Percentiles rank a stretch among this genome's conserved stretches.
Conservation (phyloP, 2,888 invertebrate genomes). For the Agrochola circellaris region DNA sequence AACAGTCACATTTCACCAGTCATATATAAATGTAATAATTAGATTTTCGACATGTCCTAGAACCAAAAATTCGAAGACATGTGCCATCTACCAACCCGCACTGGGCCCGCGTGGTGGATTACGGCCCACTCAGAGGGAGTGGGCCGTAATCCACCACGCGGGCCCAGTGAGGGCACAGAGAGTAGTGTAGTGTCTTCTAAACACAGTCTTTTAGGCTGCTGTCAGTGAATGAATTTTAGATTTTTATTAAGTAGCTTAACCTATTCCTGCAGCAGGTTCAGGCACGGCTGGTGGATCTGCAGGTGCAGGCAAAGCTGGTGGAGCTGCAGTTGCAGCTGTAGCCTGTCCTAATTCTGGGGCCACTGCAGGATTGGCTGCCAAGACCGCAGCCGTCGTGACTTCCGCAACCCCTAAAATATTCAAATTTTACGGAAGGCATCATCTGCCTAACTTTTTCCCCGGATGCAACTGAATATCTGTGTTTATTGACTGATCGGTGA, state of each 20-base stretch:
- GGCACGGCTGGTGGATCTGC: not conserved
- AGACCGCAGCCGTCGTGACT: rapidly evolving
- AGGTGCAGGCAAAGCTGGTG: not conserved
- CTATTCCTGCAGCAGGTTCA: not conserved
- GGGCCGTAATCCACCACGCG: too few species aligned
- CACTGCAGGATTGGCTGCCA: too few species aligned
- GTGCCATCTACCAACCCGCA: too few species aligned
- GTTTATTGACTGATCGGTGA: not conserved
- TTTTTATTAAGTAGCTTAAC: not conserved
- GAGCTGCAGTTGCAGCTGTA: not conserved
- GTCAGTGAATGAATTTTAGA: not conserved
- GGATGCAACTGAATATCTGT: not conserved
- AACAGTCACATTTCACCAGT: too few species aligned
- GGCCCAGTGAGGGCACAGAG: too few species aligned
- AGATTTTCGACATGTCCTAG: too few species aligned
- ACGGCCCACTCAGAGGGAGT: too few species aligned
- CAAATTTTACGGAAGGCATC: not conserved
- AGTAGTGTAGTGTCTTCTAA: too few species aligned
- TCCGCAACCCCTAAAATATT: not conserved
- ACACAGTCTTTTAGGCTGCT: not conserved
- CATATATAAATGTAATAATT: too few species aligned
- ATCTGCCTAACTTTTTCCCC: not conserved
- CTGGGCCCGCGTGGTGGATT: too few species aligned
- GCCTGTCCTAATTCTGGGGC: not conserved
- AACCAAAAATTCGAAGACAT: too few species aligned